phyloP scores from a whole-genome alignment of 2,797 vertebrate genomes.

The Thamnophis elegans region DNA sequence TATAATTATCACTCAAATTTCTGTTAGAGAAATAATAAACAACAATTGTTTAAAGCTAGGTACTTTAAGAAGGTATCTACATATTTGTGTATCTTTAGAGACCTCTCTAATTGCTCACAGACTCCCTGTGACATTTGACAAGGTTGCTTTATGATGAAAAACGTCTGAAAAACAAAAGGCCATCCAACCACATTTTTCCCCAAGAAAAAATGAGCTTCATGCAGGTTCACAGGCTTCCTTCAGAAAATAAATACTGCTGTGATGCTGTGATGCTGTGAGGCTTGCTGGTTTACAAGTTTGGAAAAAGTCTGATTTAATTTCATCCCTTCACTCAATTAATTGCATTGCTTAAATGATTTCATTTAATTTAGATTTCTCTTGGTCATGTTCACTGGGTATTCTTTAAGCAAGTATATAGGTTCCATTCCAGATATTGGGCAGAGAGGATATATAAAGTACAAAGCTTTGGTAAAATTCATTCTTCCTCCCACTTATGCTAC shows the following conservation, averaged over 20 bases:
- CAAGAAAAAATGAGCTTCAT: neutral
- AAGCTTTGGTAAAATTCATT: neutral
- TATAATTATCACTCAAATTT: constrained; percentile 77
- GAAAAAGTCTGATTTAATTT: neutral
- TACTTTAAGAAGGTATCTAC: neutral
- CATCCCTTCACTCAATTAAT: neutral
- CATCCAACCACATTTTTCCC: neutral
- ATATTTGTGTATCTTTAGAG: neutral
- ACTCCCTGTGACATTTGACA: neutral
- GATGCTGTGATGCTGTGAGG: neutral
- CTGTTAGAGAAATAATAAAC: constrained; percentile 35
- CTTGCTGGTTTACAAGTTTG: neutral
- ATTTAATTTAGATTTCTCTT: neutral
- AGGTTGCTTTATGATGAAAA: neutral
- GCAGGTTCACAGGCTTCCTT: neutral
- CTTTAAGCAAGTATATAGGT: neutral
- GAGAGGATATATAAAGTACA: neutral
- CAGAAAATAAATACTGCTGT: neutral
- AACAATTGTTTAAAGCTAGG: neutral
- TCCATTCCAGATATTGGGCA: neutral
- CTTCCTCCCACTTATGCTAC: neutral
- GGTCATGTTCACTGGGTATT: neutral
- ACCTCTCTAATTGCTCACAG: neutral
- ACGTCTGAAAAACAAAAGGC: neutral
- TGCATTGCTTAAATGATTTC: neutral